A percentile compares a stretch with the other conserved stretches of the same genome.
Evolutionary conservation across 1,140 invertebrate species (phyloP).

Genomic region (Colletes gigas): DNA sequence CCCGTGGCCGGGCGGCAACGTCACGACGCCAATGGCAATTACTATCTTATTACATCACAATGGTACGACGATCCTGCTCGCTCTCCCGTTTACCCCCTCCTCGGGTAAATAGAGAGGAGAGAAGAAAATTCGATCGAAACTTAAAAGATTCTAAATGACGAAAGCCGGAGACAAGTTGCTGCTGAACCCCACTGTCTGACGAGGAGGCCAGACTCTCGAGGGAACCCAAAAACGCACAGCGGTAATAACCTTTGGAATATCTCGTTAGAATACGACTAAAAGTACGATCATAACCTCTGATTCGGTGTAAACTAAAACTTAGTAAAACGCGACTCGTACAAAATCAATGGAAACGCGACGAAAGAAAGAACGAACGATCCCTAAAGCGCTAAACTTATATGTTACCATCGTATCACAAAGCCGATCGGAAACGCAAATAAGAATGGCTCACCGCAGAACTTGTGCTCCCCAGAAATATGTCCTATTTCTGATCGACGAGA

Average conservation of each 20-base stretch:
- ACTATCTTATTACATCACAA: constrained; percentile 62
- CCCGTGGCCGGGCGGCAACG: constrained; percentile 19
- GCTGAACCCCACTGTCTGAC: constrained; percentile 14
- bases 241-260: not conserved
- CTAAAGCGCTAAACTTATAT: not conserved
- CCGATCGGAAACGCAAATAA: not conserved
- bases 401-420: not conserved
- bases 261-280: not conserved
- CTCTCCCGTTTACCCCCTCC: constrained; percentile 54
- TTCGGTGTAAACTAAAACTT: too few relatives aligned
- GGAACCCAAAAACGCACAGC: not conserved
- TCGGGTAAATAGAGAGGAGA: constrained; percentile 43
- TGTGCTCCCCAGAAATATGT: constrained; percentile 37
- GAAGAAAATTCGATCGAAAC: constrained; percentile 34
- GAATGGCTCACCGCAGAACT: constrained; percentile 21
- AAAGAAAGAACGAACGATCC: not conserved
- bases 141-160: constrained; percentile 28
- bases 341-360: not conserved
- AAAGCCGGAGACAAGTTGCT: constrained; percentile 45
- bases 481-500: constrained; percentile 31
- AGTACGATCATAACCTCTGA: not conserved
- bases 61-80: constrained; percentile 62
- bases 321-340: too few relatives aligned
- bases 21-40: constrained; percentile 44
- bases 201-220: not conserved